These are phyloP conservation scores for Cherax destructor DNA, from an alignment of 1,140 invertebrate genomes.

Conservation along the genomic window DNA sequence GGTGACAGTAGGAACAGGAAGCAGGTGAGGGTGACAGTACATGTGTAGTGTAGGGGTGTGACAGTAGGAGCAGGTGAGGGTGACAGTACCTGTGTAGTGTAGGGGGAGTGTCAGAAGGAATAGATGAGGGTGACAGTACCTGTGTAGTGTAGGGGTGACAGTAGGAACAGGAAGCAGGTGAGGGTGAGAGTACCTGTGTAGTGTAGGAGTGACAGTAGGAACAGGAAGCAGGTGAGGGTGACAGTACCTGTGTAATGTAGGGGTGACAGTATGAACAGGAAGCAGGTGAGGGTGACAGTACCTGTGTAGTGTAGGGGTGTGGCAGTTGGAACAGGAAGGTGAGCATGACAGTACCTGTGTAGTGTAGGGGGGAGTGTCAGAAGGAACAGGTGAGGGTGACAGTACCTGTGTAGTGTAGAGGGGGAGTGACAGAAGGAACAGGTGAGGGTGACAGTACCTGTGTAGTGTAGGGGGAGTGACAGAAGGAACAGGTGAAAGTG, in stretches of 20 bases:
- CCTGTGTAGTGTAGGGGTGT: not conserved
- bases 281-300: no score
- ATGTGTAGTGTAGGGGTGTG: not conserved
- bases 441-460: slow-evolving; percentile 76
- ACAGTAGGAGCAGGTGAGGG: not conserved
- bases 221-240: not conserved
- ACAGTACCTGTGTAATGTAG: slow-evolving; percentile 2
- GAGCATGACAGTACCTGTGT: not conserved
- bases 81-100: not conserved
- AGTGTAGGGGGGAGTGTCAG: not conserved
- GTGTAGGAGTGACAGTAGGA: not conserved
- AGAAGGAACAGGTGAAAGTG: not conserved
- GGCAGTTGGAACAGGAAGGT: not conserved
- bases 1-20: not conserved
- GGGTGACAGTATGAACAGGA: no score
- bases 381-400: not conserved
- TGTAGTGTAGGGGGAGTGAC: not conserved
- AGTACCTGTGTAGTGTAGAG: slow-evolving; percentile 1
- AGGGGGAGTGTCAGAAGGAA: no score
- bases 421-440: no score
- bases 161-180: not conserved
- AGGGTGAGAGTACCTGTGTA: not conserved
- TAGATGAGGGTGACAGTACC: slow-evolving; percentile 76
- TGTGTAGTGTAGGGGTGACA: not conserved
- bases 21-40: not conserved